Percentiles rank a stretch among this genome's conserved stretches.
Conservation (phyloP, 1,140 invertebrate species). For the Nephila pilipes region DNA sequence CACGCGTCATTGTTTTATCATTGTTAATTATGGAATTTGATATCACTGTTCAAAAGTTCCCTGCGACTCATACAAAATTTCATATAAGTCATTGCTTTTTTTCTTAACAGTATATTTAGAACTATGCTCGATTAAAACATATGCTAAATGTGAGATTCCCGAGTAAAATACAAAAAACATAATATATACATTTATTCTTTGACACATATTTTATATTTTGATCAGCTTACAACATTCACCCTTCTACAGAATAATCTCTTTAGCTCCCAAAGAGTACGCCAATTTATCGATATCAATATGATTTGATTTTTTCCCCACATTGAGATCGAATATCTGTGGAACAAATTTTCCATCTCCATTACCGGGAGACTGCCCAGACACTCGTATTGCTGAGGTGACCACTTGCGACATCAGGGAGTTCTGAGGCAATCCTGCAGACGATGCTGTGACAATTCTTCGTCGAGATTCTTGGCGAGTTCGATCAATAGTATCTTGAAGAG, state of each 20-base stretch:
- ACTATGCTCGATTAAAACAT: no score
- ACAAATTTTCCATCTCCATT: slow-evolving; percentile 12
- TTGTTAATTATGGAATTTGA: no score
- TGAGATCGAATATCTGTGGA: slow-evolving; percentile 55
- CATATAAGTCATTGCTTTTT: no score
- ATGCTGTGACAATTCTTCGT: background rate
- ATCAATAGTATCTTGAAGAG: slow-evolving; percentile 26
- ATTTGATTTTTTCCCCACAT: background rate
- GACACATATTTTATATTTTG: background rate
- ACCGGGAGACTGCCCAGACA: slow-evolving; percentile 15
- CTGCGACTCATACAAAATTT: no score
- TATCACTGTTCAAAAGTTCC: no score
- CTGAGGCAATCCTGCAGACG: background rate
- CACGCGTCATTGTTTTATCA: no score
- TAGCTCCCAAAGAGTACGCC: slow-evolving; percentile 7
- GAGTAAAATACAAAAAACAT: background rate
- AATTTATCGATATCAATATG: background rate
- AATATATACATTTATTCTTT: slow-evolving; percentile 29
- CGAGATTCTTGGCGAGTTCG: background rate
- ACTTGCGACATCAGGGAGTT: slow-evolving; percentile 45
- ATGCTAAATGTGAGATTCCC: no score
- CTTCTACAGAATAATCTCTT: background rate
- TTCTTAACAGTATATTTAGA: no score
- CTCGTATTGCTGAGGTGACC: slow-evolving; percentile 56
- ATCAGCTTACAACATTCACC: background rate